A percentile compares a stretch with the other conserved stretches of the same genome.
Conservation (phyloP, 2,797 vertebrate genomes). For the Triplophysa bombifrons region DNA sequence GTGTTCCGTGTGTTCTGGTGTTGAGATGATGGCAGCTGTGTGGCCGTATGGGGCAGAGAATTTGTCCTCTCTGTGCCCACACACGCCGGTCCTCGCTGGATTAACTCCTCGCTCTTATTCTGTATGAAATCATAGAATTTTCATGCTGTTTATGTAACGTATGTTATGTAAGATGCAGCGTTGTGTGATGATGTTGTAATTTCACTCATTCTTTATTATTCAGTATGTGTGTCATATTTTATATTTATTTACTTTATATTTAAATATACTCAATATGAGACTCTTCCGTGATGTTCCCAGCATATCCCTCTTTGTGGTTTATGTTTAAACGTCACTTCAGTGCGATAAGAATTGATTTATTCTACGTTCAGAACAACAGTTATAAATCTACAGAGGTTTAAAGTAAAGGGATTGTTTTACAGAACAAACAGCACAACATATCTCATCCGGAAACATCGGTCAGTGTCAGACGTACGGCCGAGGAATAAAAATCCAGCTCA, state of each 20-base stretch:
- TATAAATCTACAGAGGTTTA: not conserved
- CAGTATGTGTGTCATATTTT: not conserved
- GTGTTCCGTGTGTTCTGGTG: not conserved
- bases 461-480: slow-evolving; percentile 23
- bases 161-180: slow-evolving; percentile 11
- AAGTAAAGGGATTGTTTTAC: slow-evolving; percentile 16
- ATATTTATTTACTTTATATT: not conserved
- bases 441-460: slow-evolving; percentile 29
- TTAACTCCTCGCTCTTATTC: slow-evolving; percentile 28
- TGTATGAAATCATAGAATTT: slow-evolving; percentile 22
- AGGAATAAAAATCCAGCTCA: slow-evolving; percentile 13
- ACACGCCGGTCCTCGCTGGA: slow-evolving; percentile 34
- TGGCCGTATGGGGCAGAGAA: slow-evolving; percentile 19
- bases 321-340: not conserved
- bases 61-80: slow-evolving; percentile 28
- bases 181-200: not conserved
- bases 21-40: slow-evolving; percentile 14
- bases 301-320: not conserved
- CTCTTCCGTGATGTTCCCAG: not conserved
- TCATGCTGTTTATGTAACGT: slow-evolving; percentile 41
- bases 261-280: too few species aligned
- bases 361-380: not conserved
- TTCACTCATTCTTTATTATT: not conserved
- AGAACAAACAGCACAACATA: slow-evolving; percentile 11
- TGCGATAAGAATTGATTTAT: not conserved